Evolutionary conservation across 2,797 vertebrate species (phyloP).

Genomic region (Tangara arthus): DNA sequence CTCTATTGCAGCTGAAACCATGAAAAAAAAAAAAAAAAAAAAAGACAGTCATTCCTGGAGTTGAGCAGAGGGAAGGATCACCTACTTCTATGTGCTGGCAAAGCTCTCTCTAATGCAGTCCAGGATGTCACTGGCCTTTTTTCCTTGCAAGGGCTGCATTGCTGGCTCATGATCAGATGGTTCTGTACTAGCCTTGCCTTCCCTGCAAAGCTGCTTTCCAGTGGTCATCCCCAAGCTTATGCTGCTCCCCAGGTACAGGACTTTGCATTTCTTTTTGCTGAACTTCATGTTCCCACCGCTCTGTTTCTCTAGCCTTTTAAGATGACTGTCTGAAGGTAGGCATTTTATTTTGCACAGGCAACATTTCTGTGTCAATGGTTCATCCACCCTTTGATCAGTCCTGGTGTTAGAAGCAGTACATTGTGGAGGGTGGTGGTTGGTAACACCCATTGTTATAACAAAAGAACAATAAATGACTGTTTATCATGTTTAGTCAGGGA

Average conservation of each 20-base stretch:
- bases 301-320: not conserved
- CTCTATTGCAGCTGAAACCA: not conserved
- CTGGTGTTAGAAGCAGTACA: not conserved
- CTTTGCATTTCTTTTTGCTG: not conserved
- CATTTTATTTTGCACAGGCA: not conserved
- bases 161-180: not conserved
- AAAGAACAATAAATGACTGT: not conserved
- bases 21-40: not conserved
- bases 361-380: not conserved
- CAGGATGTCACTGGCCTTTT: not conserved
- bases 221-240: not conserved
- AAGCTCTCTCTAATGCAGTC: not conserved
- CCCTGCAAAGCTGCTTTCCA: not conserved
- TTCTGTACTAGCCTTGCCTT: not conserved
- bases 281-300: not conserved
- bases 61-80: not conserved
- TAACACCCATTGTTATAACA: not conserved
- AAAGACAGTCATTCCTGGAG: not conserved
- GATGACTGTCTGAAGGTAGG: not conserved
- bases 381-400: not conserved
- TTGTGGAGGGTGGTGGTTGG: not conserved
- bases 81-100: accelerated
- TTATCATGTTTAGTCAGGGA: not conserved
- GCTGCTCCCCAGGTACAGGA: not conserved
- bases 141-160: not conserved